phyloP scores from a whole-genome alignment of 2,888 invertebrate genomes.

The Halictus quadricinctus region DNA sequence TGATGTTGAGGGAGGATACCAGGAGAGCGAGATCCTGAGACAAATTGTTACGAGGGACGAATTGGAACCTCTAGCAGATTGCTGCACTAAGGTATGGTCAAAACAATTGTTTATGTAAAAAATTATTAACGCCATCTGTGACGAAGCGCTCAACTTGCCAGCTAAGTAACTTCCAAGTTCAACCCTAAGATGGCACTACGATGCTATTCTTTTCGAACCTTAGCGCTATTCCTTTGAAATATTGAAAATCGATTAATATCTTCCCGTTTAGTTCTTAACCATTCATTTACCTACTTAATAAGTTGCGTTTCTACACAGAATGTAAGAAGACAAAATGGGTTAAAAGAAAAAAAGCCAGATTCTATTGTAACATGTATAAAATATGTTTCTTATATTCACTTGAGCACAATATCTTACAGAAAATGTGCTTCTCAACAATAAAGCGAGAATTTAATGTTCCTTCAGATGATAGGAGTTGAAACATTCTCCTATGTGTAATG shows the following conservation, averaged over 20 bases:
- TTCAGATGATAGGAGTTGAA: conserved; percentile 1
- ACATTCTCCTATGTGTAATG: conserved; percentile 14
- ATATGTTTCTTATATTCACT: not conserved
- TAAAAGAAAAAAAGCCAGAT: not conserved
- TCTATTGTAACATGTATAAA: not conserved
- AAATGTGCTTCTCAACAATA: not conserved
- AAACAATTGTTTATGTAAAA: not conserved
- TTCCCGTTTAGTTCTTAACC: not conserved
- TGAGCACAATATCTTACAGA: conserved; percentile 9
- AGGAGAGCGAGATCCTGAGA: conserved; percentile 92
- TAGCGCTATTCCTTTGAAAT: not conserved
- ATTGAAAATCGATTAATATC: not conserved
- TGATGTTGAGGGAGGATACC: conserved; percentile 93
- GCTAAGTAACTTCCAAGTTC: not conserved
- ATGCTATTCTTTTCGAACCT: not conserved
- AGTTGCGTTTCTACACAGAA: not conserved
- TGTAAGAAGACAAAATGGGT: not conserved
- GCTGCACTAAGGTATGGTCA: conserved; percentile 89
- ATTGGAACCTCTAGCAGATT: conserved; percentile 95
- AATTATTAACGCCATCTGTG: not conserved
- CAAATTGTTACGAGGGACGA: conserved; percentile 89
- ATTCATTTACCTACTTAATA: not conserved
- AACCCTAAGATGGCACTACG: not conserved
- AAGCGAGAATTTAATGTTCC: not conserved
- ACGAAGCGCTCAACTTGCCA: not conserved